Base-by-base conservation (phyloP, 2,888 invertebrate species). In the Parnassius apollo region DNA sequence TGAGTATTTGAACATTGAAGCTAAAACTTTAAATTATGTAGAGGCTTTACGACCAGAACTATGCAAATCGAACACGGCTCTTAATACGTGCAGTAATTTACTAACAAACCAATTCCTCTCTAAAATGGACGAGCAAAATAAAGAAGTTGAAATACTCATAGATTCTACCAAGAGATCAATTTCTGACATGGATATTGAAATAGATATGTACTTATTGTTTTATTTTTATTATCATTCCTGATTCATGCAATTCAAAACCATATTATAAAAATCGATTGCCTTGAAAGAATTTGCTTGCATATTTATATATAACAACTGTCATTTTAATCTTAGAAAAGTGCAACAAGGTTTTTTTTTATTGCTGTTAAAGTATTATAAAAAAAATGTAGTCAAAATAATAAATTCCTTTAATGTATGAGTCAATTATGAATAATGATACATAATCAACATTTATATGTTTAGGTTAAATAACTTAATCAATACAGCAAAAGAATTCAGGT, bases 81-180 rank as follows among this genome's bases (percentile, higher is more conserved):
- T 89, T 13, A 69, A 71, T 0, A 75, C 72, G 0, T 85, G 88
- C 61, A 76, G 76, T 18, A 89, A 89, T 66, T 74, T 87, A 12
- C 73, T 86, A n/a, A 83, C 85, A 1, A 78, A 76, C 61, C 83
- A 86, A 68, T 88, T 86, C 68, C 69, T 88, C 8, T 75, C 67
- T 62, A 87, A 89, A 65, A 73, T 88, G 2, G 83, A 80, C 65
- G 76, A 83, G 11, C 88, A 85, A 68, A 80, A 77, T 45, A 62
- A 55, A 0, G 82, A 89, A 46, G 70, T 88, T 12, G 77, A 88
- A 65, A 85, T 90, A 61, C 68, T 86, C 9, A 75, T 77, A 12
- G 86, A 85, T 9, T 89, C 82, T 65, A 85, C 81, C 2, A 76
- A 68, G 65, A 87, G 86, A 2, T 71, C 73, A n/a, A 80, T 88